A percentile compares a stretch with the other conserved stretches of the same genome.
Evolutionary conservation across 1,140 invertebrate genomes (phyloP).

Genomic region (Magallana ariakensis): DNA sequence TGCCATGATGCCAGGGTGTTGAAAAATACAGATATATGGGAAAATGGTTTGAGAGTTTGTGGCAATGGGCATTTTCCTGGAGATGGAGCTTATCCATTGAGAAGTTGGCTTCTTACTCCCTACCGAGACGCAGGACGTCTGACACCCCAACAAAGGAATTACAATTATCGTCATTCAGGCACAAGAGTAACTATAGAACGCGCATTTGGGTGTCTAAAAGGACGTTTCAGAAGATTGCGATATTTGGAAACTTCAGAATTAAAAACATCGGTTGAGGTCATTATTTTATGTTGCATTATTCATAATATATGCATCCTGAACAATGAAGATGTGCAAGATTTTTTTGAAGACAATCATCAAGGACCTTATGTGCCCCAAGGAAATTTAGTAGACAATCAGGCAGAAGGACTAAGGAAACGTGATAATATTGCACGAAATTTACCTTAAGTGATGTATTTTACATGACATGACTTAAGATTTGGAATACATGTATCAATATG

Average conservation of each 20-base stretch:
- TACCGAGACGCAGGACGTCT: constrained; percentile 61
- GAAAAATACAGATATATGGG: constrained; percentile 51
- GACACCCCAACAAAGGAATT: constrained; percentile 64
- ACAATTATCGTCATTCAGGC: constrained; percentile 64
- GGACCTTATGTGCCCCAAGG: background rate
- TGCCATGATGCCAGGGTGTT: constrained; percentile 70
- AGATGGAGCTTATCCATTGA: constrained; percentile 75
- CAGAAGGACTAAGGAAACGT: constrained; percentile 39
- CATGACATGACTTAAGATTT: background rate
- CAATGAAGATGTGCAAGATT: constrained; percentile 45
- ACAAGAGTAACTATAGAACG: constrained; percentile 72
- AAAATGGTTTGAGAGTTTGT: constrained; percentile 58
- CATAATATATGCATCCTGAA: constrained; percentile 74
- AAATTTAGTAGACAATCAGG: constrained; percentile 39
- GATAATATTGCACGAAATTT: constrained; percentile 40
- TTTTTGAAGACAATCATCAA: constrained; percentile 31
- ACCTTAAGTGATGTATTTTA: constrained; percentile 19
- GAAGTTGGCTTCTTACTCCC: background rate
- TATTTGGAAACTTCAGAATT: constrained; percentile 65
- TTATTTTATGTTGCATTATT: constrained; percentile 71
- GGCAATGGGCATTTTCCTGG: constrained; percentile 59
- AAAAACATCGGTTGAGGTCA: constrained; percentile 64
- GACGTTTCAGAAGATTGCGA: constrained; percentile 71
- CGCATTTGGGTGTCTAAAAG: constrained; percentile 67
- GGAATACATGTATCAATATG: background rate